Conservation (phyloP, 2,113 vertebrate species). For the Aviceda subcristata region DNA sequence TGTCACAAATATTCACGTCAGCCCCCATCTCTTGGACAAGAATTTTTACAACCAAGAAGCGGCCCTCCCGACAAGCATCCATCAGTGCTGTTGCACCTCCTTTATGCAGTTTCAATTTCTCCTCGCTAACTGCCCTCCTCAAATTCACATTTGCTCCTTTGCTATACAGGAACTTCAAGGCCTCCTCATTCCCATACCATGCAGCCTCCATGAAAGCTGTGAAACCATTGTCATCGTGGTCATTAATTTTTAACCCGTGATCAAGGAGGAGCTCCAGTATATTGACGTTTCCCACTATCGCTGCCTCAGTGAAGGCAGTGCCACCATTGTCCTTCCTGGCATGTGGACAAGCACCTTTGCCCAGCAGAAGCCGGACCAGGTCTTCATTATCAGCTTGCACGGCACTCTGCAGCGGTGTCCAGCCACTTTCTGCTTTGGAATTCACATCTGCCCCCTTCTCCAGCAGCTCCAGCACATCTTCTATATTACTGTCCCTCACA, state of each 20-base stretch:
- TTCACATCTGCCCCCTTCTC: constrained; percentile 60
- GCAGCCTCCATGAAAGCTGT: constrained; percentile 78
- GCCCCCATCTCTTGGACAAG: constrained; percentile 68
- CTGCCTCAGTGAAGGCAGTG: constrained; percentile 69
- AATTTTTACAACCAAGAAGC: neutral
- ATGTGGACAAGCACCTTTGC: constrained; percentile 23
- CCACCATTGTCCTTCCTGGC: constrained; percentile 67
- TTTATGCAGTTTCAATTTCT: constrained; percentile 25
- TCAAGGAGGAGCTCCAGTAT: constrained; percentile 57
- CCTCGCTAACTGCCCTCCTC: neutral
- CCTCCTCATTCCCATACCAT: neutral
- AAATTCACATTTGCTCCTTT: constrained; percentile 64
- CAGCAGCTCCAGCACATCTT: constrained; percentile 34
- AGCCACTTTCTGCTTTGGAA: constrained; percentile 8
- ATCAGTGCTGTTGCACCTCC: constrained; percentile 73
- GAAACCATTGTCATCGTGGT: constrained; percentile 62
- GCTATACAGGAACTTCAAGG: constrained; percentile 59
- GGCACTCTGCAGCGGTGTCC: constrained; percentile 65
- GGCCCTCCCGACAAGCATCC: constrained; percentile 44
- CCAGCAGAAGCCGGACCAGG: constrained; percentile 56
- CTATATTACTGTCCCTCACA: rapidly evolving
- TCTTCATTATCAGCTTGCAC: neutral
- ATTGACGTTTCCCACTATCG: neutral
- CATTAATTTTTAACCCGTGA: neutral
- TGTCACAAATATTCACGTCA: constrained; percentile 59